phyloP scores from a whole-genome alignment of 2,888 invertebrate species.

The Oxycera nigricornis region DNA sequence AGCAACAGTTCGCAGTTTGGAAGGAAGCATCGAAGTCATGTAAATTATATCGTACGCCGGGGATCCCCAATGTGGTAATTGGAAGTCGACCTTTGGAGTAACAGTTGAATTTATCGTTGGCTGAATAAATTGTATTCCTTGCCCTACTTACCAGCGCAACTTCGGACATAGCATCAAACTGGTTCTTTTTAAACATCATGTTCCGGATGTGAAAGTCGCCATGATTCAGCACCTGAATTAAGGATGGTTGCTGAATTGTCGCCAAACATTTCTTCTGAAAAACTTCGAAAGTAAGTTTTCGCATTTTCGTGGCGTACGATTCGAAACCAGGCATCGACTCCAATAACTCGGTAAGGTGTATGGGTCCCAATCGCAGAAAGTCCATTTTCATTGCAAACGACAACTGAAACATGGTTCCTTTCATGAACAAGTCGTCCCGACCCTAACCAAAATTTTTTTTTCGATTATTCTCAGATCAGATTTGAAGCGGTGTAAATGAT shows the following conservation, averaged over 20 bases:
- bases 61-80: slow-evolving; percentile 25
- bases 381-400: not conserved
- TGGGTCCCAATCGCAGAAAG: not conserved
- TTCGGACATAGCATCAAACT: not conserved
- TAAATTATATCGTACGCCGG: slow-evolving; percentile 16
- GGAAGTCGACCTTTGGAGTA: slow-evolving; percentile 22
- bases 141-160: not conserved
- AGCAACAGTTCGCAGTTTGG: not conserved
- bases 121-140: too few relatives aligned
- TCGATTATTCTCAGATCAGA: too few relatives aligned
- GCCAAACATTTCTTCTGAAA: not conserved
- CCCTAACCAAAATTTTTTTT: not conserved
- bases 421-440: not conserved
- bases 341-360: not conserved
- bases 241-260: not conserved
- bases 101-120: too few relatives aligned
- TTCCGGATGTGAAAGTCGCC: slow-evolving; percentile 21
- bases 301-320: not conserved
- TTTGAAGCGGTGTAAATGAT: too few relatives aligned
- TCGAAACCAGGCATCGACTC: not conserved
- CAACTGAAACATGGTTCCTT: not conserved
- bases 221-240: slow-evolving; percentile 4
- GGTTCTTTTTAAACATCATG: slow-evolving; percentile 23
- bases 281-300: not conserved
- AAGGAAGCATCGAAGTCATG: not conserved